These are phyloP conservation scores for Columbina picui DNA, from an alignment of 2,113 vertebrate species.

Conservation along the genomic window DNA sequence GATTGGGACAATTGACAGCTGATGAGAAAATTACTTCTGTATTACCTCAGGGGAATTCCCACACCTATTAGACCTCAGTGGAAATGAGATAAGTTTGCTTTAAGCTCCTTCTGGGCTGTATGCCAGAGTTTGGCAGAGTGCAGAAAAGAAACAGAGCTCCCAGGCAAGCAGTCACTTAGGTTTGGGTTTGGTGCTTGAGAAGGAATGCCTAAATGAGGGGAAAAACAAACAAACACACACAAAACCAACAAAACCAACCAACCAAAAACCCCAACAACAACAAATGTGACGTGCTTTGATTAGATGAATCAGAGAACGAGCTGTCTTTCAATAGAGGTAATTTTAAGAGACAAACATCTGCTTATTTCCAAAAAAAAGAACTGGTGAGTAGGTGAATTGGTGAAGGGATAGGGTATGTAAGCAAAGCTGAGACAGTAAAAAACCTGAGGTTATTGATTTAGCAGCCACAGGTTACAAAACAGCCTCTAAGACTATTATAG, in stretches of 20 bases:
- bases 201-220: slow-evolving; percentile 4
- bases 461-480: neutral
- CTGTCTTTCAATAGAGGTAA: neutral
- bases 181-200: slow-evolving; percentile 44
- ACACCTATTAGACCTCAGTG: slow-evolving; percentile 48
- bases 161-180: slow-evolving; percentile 42
- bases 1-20: slow-evolving; percentile 48
- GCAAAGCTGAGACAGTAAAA: neutral
- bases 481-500: neutral
- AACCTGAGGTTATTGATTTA: neutral
- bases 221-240: neutral
- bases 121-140: slow-evolving; percentile 55
- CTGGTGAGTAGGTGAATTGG: neutral
- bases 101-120: slow-evolving; percentile 49
- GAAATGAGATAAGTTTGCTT: slow-evolving; percentile 59
- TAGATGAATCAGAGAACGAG: neutral
- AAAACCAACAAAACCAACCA: too few species aligned
- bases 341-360: slow-evolving; percentile 22
- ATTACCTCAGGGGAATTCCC: slow-evolving; percentile 29
- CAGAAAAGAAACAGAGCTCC: slow-evolving; percentile 38
- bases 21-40: slow-evolving; percentile 67
- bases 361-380: neutral
- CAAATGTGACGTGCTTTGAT: neutral
- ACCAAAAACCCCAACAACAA: too few species aligned
- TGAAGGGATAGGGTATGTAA: neutral